Evolutionary conservation across 2,797 vertebrate species (phyloP).

Genomic region (Tapera naevia): DNA sequence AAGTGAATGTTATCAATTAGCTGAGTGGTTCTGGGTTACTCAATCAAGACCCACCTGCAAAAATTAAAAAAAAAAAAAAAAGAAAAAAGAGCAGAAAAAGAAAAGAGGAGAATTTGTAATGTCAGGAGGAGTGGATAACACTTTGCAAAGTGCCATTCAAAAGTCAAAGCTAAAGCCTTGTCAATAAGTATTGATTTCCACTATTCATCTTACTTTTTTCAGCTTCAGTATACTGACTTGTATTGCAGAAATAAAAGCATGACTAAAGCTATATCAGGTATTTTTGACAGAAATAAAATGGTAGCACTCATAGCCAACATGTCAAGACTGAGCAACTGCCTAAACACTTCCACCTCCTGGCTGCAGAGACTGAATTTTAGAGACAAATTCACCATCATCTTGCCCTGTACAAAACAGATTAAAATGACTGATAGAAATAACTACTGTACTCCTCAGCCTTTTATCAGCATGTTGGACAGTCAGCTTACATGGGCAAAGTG

Average conservation of each 20-base stretch:
- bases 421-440: not conserved
- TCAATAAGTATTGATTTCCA: not conserved
- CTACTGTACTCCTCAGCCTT: not conserved
- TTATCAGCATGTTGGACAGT: not conserved
- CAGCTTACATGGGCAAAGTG: not conserved
- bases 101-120: not conserved
- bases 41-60: not conserved
- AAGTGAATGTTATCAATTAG: not conserved
- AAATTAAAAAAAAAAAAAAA: not conserved
- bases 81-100: no score
- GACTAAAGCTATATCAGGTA: not conserved
- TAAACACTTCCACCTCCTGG: not conserved
- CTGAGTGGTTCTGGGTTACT: not conserved
- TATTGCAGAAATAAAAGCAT: not conserved
- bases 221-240: not conserved
- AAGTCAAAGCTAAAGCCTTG: not conserved
- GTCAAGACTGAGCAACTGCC: not conserved
- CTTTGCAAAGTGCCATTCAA: not conserved
- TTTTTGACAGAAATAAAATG: not conserved
- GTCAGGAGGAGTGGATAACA: not conserved
- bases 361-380: not conserved
- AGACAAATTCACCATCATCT: not conserved
- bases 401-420: not conserved
- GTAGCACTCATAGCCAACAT: accelerated
- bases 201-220: not conserved